Conservation (phyloP, 2,113 vertebrate species). For the Macquaria australasica region DNA sequence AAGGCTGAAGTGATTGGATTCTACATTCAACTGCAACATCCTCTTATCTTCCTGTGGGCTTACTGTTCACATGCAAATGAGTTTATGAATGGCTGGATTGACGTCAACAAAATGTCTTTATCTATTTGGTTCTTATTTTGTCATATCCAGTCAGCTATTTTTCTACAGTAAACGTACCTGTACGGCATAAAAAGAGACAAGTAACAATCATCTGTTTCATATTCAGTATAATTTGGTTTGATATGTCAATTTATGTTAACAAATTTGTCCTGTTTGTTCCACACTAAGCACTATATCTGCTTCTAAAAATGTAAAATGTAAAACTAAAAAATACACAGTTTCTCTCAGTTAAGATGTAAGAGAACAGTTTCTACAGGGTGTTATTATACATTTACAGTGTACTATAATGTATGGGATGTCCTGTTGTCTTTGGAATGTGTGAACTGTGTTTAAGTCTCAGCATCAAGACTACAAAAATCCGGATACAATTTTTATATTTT, state of each 20-base stretch:
- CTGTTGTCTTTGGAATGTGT: too few species aligned
- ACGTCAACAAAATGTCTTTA: constrained; percentile 17
- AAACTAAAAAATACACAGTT: background rate
- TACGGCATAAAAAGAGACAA: background rate
- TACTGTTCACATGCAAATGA: constrained; percentile 54
- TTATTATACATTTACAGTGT: background rate
- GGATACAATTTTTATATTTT: background rate
- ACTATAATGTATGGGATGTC: background rate
- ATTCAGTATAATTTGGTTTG: background rate
- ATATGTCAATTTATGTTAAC: background rate
- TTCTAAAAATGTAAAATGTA: background rate
- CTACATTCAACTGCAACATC: constrained; percentile 9
- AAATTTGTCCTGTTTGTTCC: background rate
- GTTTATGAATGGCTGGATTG: constrained; percentile 30
- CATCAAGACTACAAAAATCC: background rate
- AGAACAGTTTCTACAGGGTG: background rate
- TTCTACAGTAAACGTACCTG: background rate
- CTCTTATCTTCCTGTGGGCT: constrained; percentile 34
- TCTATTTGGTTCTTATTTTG: constrained; percentile 7
- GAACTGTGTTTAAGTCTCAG: too few species aligned
- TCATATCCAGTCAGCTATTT: background rate
- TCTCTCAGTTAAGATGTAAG: background rate
- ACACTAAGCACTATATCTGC: background rate
- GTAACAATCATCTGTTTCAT: background rate
- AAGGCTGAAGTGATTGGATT: constrained; percentile 26